Percentiles rank a stretch among this genome's conserved stretches.
These are phyloP conservation scores for Clepsis dumicolana DNA, from an alignment of 2,888 invertebrate genomes.

Conservation along the genomic window DNA sequence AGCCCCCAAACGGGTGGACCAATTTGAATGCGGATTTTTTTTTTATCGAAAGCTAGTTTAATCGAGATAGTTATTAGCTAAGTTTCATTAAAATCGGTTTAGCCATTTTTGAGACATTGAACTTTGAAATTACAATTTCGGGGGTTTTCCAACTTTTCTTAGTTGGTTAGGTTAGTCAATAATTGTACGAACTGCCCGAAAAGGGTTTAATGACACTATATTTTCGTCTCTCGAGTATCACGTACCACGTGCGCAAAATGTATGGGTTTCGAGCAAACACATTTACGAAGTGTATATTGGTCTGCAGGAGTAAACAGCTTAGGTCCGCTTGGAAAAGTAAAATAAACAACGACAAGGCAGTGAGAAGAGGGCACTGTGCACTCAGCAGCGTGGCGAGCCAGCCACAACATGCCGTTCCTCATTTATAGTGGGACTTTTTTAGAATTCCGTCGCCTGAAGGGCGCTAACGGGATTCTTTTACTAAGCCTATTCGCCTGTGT, in stretches of 20 bases:
- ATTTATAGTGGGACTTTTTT: background rate
- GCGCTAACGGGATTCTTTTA: background rate
- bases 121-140: too few relatives aligned
- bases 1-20: too few relatives aligned
- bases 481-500: background rate
- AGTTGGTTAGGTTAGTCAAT: too few relatives aligned
- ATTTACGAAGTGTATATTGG: slow-evolving; percentile 25
- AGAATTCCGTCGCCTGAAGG: background rate
- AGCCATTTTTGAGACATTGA: too few relatives aligned
- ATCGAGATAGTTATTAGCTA: too few relatives aligned
- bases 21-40: too few relatives aligned
- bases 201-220: background rate
- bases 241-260: background rate
- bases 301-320: slow-evolving; percentile 30
- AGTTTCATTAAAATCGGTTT: too few relatives aligned
- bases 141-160: too few relatives aligned
- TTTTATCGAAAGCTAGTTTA: too few relatives aligned
- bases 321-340: slow-evolving; percentile 52
- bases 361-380: slow-evolving; percentile 29
- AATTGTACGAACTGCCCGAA: too few relatives aligned
- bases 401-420: slow-evolving; percentile 1
- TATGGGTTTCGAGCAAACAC: slow-evolving; percentile 13
- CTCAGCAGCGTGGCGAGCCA: slow-evolving; percentile 28
- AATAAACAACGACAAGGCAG: slow-evolving; percentile 58
- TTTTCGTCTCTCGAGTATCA: background rate